Conservation (phyloP, 2,888 invertebrate species). For the Glyphotaelius pellucidus region DNA sequence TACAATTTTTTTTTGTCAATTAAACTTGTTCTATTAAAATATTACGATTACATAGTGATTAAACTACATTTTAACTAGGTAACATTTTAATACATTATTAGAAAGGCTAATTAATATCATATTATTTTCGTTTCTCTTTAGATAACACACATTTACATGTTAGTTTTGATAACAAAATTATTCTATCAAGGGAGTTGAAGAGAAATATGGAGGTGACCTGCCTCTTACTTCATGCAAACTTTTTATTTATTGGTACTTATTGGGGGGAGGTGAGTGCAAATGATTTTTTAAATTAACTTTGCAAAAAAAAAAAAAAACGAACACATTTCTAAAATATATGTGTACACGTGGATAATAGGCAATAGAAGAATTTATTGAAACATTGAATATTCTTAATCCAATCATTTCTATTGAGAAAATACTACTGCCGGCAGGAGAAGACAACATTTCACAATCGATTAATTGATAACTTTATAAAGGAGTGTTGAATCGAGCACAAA, state of each 20-base stretch:
- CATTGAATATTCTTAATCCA: no score
- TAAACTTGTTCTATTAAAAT: background rate
- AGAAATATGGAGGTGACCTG: conserved; percentile 49
- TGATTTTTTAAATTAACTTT: background rate
- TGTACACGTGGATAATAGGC: no score
- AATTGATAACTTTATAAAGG: no score
- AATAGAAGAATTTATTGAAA: no score
- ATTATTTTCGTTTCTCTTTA: background rate
- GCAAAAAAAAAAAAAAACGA: no score
- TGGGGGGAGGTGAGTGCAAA: conserved; percentile 57
- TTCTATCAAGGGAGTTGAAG: background rate
- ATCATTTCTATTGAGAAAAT: no score
- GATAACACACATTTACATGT: background rate
- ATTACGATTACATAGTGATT: background rate
- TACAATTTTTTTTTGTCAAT: background rate
- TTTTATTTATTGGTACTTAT: conserved; percentile 61
- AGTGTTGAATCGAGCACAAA: no score
- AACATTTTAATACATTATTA: background rate
- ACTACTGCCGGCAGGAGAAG: no score
- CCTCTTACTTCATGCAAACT: conserved; percentile 61
- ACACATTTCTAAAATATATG: no score
- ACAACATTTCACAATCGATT: no score
- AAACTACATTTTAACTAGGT: background rate
- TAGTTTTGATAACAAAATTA: background rate
- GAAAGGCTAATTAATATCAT: background rate